These are phyloP conservation scores for Thermophis baileyi DNA, from an alignment of 2,113 vertebrate genomes.

Conservation along the genomic window DNA sequence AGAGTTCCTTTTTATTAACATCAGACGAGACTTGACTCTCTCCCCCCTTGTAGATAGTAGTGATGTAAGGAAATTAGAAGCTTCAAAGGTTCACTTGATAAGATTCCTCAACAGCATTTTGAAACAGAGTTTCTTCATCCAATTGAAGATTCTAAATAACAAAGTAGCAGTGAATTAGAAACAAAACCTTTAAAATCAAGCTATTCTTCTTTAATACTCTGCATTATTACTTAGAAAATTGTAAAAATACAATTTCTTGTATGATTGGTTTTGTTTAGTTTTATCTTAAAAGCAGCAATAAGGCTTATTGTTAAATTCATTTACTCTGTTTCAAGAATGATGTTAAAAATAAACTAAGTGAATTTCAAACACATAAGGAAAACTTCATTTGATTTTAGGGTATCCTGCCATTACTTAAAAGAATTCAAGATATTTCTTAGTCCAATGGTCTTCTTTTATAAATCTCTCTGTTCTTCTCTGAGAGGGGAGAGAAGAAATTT, in stretches of 20 bases:
- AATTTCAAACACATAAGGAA: neutral
- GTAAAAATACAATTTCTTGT: neutral
- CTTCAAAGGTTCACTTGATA: slow-evolving; percentile 72
- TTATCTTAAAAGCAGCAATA: neutral
- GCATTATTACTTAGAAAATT: neutral
- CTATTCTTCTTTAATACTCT: neutral
- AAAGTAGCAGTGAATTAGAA: slow-evolving; percentile 17
- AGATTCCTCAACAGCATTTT: slow-evolving; percentile 78
- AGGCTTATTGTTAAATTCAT: neutral
- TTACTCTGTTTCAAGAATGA: neutral
- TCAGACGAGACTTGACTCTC: slow-evolving; percentile 48
- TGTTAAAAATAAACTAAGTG: neutral
- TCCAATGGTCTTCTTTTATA: neutral
- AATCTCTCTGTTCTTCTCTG: neutral
- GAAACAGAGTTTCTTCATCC: slow-evolving; percentile 77
- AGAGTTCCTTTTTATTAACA: slow-evolving; percentile 64
- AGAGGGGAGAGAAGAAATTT: neutral
- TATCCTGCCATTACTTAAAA: neutral
- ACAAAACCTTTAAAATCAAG: neutral
- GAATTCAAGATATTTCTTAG: neutral
- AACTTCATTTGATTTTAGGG: neutral
- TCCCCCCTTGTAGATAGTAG: slow-evolving; percentile 58
- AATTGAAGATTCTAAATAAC: slow-evolving; percentile 73
- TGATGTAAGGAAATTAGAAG: slow-evolving; percentile 38
- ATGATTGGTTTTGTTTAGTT: neutral